Conservation (phyloP, 1,140 invertebrate genomes). For the Paraescarpia echinospica region DNA sequence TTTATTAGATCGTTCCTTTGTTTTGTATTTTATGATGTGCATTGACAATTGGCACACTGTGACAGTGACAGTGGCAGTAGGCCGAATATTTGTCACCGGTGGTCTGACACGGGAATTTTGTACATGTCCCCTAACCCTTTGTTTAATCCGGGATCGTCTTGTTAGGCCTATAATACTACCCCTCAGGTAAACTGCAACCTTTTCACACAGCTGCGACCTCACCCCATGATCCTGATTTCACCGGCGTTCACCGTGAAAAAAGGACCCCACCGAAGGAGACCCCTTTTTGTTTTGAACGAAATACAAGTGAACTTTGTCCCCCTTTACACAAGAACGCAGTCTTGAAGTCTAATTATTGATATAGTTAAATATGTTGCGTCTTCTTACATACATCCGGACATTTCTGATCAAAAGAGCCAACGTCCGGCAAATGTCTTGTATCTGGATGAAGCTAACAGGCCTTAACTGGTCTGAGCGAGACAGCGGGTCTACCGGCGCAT, state of each 20-base stretch:
- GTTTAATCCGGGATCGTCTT: background rate
- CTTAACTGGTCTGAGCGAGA: too few relatives aligned
- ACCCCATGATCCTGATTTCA: background rate
- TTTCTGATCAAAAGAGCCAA: too few relatives aligned
- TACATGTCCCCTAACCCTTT: background rate
- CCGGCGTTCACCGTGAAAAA: background rate
- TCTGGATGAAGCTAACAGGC: too few relatives aligned
- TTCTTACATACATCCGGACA: too few relatives aligned
- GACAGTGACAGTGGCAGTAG: too few relatives aligned
- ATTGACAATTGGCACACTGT: background rate
- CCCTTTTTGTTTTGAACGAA: background rate
- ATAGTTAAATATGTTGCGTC: too few relatives aligned
- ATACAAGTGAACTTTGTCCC: background rate
- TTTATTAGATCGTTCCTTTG: background rate
- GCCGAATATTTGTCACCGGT: background rate
- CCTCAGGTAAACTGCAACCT: background rate
- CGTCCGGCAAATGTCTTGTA: too few relatives aligned
- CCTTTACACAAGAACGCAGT: background rate
- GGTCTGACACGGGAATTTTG: background rate
- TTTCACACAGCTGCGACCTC: background rate
- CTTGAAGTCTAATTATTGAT: too few relatives aligned
- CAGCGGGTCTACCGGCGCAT: background rate
- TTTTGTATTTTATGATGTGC: background rate
- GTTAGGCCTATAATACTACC: background rate
- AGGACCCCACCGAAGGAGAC: background rate